phyloP scores from a whole-genome alignment of 2,113 vertebrate genomes.

The Apteryx owenii region DNA sequence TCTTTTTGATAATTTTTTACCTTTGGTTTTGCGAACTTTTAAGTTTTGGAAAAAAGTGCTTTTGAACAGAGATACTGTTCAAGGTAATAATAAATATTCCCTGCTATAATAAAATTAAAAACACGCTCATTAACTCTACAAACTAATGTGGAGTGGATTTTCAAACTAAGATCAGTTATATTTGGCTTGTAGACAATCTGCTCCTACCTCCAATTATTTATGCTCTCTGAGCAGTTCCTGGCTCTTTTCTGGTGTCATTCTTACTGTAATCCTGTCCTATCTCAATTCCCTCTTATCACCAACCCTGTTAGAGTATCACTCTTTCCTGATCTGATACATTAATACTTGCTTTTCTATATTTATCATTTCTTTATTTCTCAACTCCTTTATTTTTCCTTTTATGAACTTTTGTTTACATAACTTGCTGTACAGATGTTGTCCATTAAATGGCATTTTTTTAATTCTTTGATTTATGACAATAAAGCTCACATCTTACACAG shows the following conservation, averaged over 20 bases:
- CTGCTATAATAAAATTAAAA: neutral
- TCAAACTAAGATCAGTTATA: neutral
- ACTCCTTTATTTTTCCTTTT: slow-evolving; percentile 28
- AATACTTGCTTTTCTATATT: slow-evolving; percentile 40
- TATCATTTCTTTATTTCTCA: slow-evolving; percentile 46
- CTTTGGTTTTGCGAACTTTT: neutral
- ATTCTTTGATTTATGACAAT: slow-evolving; percentile 44
- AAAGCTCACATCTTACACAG: slow-evolving; percentile 47
- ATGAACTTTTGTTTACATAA: slow-evolving; percentile 18
- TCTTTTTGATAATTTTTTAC: neutral
- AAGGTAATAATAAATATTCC: neutral
- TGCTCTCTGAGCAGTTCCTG: neutral
- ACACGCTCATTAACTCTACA: neutral
- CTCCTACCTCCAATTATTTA: neutral
- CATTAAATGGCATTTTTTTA: neutral
- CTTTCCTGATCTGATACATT: slow-evolving; percentile 15
- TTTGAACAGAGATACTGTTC: neutral
- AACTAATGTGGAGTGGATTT: neutral
- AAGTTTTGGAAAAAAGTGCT: neutral
- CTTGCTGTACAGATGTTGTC: slow-evolving; percentile 18
- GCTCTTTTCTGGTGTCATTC: neutral
- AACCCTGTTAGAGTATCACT: neutral
- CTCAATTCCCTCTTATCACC: neutral
- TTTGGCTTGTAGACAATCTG: neutral
- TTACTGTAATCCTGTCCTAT: neutral